Evolutionary conservation across 2,888 invertebrate species (phyloP).

Genomic region (Dendrolimus pini): DNA sequence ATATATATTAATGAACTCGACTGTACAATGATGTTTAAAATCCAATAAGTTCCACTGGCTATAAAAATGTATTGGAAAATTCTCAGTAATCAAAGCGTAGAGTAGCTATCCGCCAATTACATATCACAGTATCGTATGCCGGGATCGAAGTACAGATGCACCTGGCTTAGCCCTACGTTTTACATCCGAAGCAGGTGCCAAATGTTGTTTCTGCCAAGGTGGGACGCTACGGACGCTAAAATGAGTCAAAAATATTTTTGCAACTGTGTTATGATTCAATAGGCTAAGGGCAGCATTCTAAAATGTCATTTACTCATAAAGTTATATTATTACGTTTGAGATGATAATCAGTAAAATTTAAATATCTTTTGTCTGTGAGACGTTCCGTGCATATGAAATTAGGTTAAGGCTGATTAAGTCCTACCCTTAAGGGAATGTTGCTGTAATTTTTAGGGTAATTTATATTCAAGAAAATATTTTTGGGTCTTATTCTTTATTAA

Average conservation of each 20-base stretch:
- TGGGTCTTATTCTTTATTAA: no score
- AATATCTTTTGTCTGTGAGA: no score
- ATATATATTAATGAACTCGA: no score
- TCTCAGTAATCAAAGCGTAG: background rate
- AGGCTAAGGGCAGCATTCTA: background rate
- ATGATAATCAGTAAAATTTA: no score
- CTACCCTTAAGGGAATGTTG: no score
- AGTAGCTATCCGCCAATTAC: background rate
- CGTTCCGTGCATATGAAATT: no score
- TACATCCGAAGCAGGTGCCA: conserved; percentile 32
- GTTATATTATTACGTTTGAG: no score
- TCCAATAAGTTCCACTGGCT: background rate
- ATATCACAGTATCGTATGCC: background rate
- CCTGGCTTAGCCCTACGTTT: conserved; percentile 23
- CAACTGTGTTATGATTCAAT: background rate
- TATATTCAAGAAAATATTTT: no score
- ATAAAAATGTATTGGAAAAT: background rate
- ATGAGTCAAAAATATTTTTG: conserved; percentile 30
- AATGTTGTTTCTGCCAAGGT: conserved; percentile 41
- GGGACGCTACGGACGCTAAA: conserved; percentile 30
- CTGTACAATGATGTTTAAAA: no score
- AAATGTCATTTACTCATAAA: no score
- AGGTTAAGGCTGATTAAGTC: no score
- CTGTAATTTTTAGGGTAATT: no score
- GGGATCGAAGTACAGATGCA: conserved; percentile 13